phyloP scores from a whole-genome alignment of 2,888 invertebrate genomes.

The Eudemis profundana region DNA sequence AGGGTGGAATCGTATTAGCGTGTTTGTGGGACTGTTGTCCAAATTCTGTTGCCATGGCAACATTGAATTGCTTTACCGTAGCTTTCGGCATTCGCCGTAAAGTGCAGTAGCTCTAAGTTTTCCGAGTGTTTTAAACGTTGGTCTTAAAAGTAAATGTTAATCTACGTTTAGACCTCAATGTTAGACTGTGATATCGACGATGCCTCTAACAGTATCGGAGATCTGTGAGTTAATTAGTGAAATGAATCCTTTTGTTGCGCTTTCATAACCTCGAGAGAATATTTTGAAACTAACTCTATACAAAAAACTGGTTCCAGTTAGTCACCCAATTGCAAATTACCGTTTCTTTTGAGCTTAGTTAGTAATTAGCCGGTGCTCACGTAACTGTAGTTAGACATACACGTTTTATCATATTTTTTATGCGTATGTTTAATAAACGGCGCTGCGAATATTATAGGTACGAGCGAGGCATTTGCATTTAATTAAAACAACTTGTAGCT shows the following conservation, averaged over 20 bases:
- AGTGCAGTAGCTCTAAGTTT: constrained; percentile 50
- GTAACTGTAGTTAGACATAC: constrained; percentile 41
- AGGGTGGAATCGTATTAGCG: constrained; percentile 1
- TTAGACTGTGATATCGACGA: constrained; percentile 26
- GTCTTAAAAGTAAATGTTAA: constrained; percentile 26
- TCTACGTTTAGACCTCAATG: constrained; percentile 20
- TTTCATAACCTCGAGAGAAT: constrained; percentile 45
- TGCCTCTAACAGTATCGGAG: constrained; percentile 32
- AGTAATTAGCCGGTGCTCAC: constrained; percentile 45
- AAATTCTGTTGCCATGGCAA: constrained; percentile 71
- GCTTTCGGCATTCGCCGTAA: constrained; percentile 45
- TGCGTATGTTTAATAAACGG: constrained; percentile 30
- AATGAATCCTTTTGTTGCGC: constrained; percentile 48
- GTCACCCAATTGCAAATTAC: constrained; percentile 43
- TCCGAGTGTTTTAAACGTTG: constrained; percentile 40
- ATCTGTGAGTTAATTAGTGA: constrained; percentile 47
- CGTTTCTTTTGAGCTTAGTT: constrained; percentile 44
- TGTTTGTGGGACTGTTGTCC: constrained; percentile 64
- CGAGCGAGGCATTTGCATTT: neutral
- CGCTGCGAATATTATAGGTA: constrained; percentile 17
- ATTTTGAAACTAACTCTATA: constrained; percentile 36
- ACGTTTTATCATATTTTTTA: constrained; percentile 35
- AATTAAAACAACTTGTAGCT: neutral
- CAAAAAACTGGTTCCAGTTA: constrained; percentile 44
- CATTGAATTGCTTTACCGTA: constrained; percentile 74